Evolutionary conservation across 2,888 invertebrate species (phyloP).

Genomic region (Idaea aversata): DNA sequence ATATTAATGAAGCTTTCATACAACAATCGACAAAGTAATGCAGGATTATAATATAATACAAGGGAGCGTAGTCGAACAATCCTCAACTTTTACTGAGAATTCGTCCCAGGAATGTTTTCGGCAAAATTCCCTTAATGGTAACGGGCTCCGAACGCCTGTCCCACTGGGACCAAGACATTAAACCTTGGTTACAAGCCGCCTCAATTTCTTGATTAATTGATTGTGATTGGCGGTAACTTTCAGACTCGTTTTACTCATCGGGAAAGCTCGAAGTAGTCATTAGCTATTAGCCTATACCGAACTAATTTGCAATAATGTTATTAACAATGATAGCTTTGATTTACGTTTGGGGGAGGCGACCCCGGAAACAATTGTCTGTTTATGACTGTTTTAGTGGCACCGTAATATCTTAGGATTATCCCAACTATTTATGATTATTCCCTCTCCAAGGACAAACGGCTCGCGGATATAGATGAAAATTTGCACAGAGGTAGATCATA

Average conservation of each 20-base stretch:
- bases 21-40: constrained; percentile 21
- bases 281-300: neutral
- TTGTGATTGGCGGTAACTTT: constrained; percentile 25
- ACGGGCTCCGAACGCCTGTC: constrained; percentile 51
- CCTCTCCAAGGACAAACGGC: too few species aligned
- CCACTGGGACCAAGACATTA: constrained; percentile 67
- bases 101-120: constrained; percentile 65
- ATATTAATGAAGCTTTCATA: neutral
- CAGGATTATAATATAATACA: constrained; percentile 23
- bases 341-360: neutral
- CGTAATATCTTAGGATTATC: neutral
- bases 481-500: too few species aligned
- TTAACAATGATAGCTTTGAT: neutral
- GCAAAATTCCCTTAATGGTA: constrained; percentile 53
- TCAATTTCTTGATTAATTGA: constrained; percentile 20
- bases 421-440: neutral
- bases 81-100: constrained; percentile 64
- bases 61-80: constrained; percentile 15
- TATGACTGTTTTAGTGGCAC: neutral
- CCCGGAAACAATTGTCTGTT: neutral
- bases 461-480: too few species aligned
- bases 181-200: constrained; percentile 58
- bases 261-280: neutral
- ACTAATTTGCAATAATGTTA: neutral
- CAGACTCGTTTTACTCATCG: neutral